These are phyloP conservation scores for Melitaea athalia DNA, from an alignment of 2,888 invertebrate species.

Conservation along the genomic window DNA sequence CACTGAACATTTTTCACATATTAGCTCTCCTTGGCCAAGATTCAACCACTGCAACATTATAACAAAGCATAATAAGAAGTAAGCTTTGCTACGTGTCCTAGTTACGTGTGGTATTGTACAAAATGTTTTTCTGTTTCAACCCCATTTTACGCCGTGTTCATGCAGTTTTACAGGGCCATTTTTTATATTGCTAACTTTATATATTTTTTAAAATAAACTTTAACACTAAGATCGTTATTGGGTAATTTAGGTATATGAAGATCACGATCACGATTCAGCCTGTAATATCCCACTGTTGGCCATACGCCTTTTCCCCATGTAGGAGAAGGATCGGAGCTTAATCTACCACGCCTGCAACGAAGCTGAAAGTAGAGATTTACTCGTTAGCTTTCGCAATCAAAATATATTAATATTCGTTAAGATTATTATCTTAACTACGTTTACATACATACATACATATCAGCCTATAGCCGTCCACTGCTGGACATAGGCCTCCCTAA, in stretches of 20 bases:
- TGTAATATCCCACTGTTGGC: no score
- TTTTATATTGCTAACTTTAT: not conserved
- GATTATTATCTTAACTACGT: conserved; percentile 44
- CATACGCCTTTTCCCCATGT: no score
- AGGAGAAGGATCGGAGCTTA: no score
- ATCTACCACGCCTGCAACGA: conserved; percentile 40
- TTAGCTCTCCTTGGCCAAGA: conserved; percentile 22
- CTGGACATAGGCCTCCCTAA: no score
- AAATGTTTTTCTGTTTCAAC: conserved; percentile 20
- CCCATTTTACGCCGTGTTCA: not conserved
- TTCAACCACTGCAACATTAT: conserved; percentile 25
- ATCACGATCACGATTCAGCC: no score
- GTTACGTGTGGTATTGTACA: conserved; percentile 20
- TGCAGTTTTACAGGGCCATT: not conserved
- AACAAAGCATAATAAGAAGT: conserved; percentile 30
- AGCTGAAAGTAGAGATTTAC: conserved; percentile 42
- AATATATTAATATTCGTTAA: conserved; percentile 45
- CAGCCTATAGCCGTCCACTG: no score
- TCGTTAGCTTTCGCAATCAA: conserved; percentile 46
- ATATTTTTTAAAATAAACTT: not conserved
- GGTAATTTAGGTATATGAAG: not conserved
- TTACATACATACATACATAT: no score
- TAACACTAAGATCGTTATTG: not conserved
- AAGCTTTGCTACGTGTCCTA: conserved; percentile 34
- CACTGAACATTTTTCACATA: conserved; percentile 12